These are phyloP conservation scores for Cylindroiulus punctatus DNA, from an alignment of 2,888 invertebrate genomes.

Conservation along the genomic window DNA sequence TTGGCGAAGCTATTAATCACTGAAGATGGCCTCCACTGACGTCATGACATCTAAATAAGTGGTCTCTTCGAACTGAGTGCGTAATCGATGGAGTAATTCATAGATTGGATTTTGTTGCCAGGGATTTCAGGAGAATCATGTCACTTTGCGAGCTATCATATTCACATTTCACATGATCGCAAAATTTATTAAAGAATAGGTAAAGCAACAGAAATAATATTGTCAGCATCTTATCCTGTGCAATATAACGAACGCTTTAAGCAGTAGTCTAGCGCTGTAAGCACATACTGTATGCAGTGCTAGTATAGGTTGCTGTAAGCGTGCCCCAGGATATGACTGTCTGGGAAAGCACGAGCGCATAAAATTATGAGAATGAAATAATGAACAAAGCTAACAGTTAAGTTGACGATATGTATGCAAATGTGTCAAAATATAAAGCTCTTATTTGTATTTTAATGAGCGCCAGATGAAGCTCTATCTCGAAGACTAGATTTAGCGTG, in stretches of 20 bases:
- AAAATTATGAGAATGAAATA: not conserved
- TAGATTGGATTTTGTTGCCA: slow-evolving; percentile 14
- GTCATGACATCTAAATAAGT: not conserved
- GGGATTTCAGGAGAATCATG: not conserved
- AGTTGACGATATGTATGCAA: slow-evolving; percentile 22
- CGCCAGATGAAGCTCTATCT: not conserved
- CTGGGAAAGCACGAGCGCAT: not conserved
- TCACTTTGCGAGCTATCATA: no score
- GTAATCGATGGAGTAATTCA: slow-evolving; percentile 24
- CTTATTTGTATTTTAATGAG: slow-evolving; percentile 23
- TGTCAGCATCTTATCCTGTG: no score
- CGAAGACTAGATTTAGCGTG: slow-evolving; percentile 16
- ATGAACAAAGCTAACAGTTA: slow-evolving; percentile 23
- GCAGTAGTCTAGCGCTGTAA: no score
- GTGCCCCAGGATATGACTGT: no score
- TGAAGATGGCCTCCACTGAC: slow-evolving; percentile 11
- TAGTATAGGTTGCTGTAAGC: no score
- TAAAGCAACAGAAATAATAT: no score
- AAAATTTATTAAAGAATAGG: no score
- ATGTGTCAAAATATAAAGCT: slow-evolving; percentile 23
- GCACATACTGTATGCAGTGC: no score
- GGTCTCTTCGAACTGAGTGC: not conserved
- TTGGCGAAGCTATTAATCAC: slow-evolving; percentile 3
- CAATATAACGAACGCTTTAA: no score
- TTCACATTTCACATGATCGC: no score